Evolutionary conservation across 2,113 vertebrate species (phyloP).

Genomic region (Chlamydotis undulata): DNA sequence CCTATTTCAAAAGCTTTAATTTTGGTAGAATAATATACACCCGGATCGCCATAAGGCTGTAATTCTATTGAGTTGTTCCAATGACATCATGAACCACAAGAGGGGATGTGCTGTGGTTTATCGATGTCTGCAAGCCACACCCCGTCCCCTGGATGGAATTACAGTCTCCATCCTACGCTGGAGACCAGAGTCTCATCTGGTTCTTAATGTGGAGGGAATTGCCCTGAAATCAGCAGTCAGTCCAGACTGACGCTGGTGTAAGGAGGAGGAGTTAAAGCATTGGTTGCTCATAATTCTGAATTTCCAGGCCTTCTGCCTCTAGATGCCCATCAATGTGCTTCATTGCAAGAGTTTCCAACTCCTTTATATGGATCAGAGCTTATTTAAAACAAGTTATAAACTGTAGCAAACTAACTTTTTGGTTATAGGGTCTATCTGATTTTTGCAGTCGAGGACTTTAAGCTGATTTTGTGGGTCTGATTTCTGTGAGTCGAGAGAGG

Average conservation of each 20-base stretch:
- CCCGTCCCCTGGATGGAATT: background rate
- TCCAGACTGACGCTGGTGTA: background rate
- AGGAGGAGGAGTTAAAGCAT: background rate
- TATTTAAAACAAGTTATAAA: background rate
- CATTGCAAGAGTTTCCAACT: background rate
- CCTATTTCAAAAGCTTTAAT: constrained; percentile 74
- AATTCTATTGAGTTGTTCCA: constrained; percentile 52
- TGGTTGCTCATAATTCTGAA: background rate
- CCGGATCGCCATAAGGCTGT: background rate
- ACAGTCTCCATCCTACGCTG: background rate
- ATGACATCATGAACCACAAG: constrained; percentile 64
- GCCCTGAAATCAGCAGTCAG: background rate
- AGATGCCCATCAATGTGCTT: background rate
- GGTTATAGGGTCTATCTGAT: background rate
- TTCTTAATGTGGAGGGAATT: background rate
- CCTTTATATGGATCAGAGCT: background rate
- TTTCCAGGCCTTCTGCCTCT: background rate
- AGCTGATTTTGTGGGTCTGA: background rate
- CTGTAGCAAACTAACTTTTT: background rate
- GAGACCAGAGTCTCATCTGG: background rate
- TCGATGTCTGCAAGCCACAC: constrained; percentile 29
- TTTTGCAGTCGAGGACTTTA: background rate
- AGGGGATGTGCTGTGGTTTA: constrained; percentile 35
- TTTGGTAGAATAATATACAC: constrained; percentile 56
- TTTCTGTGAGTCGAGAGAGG: background rate